Base-by-base conservation (phyloP, 2,888 invertebrate genomes). In the Dynastes maya region DNA sequence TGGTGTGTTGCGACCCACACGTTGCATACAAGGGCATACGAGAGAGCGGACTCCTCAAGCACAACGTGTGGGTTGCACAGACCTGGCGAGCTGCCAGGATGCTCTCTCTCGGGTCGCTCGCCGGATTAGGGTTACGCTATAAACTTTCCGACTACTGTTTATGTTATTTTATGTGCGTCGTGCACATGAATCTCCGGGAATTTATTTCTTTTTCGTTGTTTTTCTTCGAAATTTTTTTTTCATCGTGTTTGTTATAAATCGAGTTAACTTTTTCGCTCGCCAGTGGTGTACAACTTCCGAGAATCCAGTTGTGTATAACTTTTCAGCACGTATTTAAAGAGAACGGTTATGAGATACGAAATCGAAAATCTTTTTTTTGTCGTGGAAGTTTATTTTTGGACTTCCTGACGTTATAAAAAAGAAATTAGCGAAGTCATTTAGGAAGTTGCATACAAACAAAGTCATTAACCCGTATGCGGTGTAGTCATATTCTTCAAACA, bases 21-120 rank as follows among this genome's bases (percentile, higher is more conserved):
- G 82, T 82, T 84, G 83, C 83, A 84, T 82, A 82, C 83, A 84
- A 84, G 83, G 83, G 83, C 83, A 83, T 80, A 79, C 32, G 80
- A 83, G 78, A 81, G 16, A 58, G 2, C 22, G 22, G 71, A 81
- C 45, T 45, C 45, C 45, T 45, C 80, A 79, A 82, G 81, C 83
- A 68, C 78, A 82, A 82, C 82, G 82, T 84, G 83, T 83, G 83
- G 83, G 83, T 80, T 77, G 79, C 78, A 80, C 80, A 78, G 77
- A 78, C 79, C 80, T 80, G 81, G 81, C 81, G 74, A 76, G 67
- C 55, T 71, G 80, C 81, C 81, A 80, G 79, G 61, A 74, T 74
- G 61, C 72, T 58, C 16, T 63, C 72, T 22, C 74, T 77, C 76
- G 78, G 68, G 70, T 80, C 78, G 78, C 71, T 75, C 77, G 64